Evolutionary conservation across 2,888 invertebrate genomes (phyloP).

Genomic region (Leptarthrus brevirostris): DNA sequence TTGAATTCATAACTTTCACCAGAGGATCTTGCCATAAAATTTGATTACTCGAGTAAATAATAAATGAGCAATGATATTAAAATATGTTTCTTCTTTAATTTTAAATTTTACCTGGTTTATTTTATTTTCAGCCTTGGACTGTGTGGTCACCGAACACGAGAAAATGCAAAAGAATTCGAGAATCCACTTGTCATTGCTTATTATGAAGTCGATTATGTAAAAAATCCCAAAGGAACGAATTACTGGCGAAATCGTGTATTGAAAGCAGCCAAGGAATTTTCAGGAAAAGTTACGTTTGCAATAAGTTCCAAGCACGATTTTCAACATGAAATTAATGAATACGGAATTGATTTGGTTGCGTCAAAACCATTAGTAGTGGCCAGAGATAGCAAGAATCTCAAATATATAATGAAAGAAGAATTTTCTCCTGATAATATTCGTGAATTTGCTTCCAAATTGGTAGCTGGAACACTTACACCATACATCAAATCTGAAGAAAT

Average conservation of each 20-base stretch:
- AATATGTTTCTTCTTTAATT: no score
- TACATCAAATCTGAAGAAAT: conserved; percentile 95
- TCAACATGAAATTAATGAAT: conserved; percentile 93
- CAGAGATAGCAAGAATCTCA: conserved; percentile 84
- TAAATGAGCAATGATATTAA: no score
- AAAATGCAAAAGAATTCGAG: conserved; percentile 85
- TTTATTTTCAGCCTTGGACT: conserved; percentile 81
- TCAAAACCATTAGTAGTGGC: conserved; percentile 93
- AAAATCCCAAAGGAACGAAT: conserved; percentile 97
- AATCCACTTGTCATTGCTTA: conserved; percentile 92
- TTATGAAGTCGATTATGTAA: conserved; percentile 94
- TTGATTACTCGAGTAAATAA: no score
- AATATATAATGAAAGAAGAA: conserved; percentile 89
- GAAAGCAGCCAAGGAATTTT: conserved; percentile 73
- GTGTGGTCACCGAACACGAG: conserved; percentile 89
- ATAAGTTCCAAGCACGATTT: conserved; percentile 94
- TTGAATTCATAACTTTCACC: no score
- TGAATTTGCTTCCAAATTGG: conserved; percentile 84
- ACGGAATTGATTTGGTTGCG: conserved; percentile 86
- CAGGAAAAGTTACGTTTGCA: conserved; percentile 79
- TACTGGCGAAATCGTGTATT: conserved; percentile 98
- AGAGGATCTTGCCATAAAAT: no score
- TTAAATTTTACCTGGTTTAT: no score
- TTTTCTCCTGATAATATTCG: conserved; percentile 90
- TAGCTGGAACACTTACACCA: conserved; percentile 85